phyloP scores from a whole-genome alignment of 2,113 vertebrate species.

The Cynoglossus semilaevis region DNA sequence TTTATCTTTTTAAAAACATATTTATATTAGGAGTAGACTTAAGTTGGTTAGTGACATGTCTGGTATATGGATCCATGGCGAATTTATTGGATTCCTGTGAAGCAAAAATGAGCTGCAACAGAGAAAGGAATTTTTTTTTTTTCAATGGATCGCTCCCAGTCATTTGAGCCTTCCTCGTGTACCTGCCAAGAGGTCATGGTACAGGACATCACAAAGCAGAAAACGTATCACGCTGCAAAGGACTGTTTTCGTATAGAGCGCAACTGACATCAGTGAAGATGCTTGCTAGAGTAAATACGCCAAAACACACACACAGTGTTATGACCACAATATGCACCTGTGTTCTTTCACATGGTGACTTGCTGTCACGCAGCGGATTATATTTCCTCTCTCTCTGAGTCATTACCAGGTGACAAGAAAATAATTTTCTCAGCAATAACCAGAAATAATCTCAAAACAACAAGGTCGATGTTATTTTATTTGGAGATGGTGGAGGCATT shows the following conservation, averaged over 20 bases:
- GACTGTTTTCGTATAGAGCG: slow-evolving; percentile 7
- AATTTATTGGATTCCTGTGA: slow-evolving; percentile 7
- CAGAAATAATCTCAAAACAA: slow-evolving; percentile 1
- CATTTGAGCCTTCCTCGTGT: slow-evolving; percentile 17
- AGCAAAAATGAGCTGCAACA: slow-evolving; percentile 35
- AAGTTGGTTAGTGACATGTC: too few species aligned
- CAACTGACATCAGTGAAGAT: slow-evolving; percentile 35
- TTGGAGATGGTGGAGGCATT: too few species aligned
- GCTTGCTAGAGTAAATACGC: slow-evolving; percentile 27
- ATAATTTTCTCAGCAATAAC: slow-evolving; percentile 1
- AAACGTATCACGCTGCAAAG: not conserved
- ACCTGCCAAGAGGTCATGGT: slow-evolving; percentile 21
- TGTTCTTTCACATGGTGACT: slow-evolving; percentile 33
- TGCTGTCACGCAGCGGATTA: slow-evolving; percentile 35
- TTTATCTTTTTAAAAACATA: too few species aligned
- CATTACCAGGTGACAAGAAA: slow-evolving; percentile 9
- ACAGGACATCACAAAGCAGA: slow-evolving; percentile 8
- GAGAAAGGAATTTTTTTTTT: slow-evolving; percentile 4
- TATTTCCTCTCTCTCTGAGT: slow-evolving; percentile 43
- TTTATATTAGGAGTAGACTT: too few species aligned
- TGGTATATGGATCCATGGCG: too few species aligned
- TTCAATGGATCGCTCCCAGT: slow-evolving; percentile 4
- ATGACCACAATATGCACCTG: slow-evolving; percentile 37
- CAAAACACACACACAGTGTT: slow-evolving; percentile 35
- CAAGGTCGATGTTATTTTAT: too few species aligned